A percentile compares a stretch with the other conserved stretches of the same genome.
These are phyloP conservation scores for Phacellophora camtschatica DNA, from an alignment of 30 jellyfish, hydroid and myxozoan genomes.

Conservation along the genomic window DNA sequence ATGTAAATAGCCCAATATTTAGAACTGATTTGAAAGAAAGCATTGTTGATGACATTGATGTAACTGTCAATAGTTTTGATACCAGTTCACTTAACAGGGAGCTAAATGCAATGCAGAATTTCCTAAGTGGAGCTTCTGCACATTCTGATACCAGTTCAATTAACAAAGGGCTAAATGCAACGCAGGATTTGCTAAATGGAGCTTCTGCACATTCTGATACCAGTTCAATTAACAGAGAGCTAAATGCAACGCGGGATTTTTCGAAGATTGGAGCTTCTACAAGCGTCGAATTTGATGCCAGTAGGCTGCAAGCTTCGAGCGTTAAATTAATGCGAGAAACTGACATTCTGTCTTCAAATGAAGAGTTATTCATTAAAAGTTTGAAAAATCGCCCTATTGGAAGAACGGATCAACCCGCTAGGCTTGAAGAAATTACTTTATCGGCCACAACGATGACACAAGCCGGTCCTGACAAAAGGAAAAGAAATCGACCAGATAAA, in stretches of 20 bases:
- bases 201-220: not conserved
- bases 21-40: slow-evolving; percentile 26
- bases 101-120: not conserved
- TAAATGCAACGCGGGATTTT: not conserved
- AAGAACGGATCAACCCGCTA: slow-evolving; percentile 54
- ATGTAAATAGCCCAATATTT: not conserved
- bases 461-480: not conserved
- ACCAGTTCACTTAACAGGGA: too few relatives aligned
- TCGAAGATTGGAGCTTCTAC: too few relatives aligned
- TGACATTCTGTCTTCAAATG: slow-evolving; percentile 59
- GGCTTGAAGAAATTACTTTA: slow-evolving; percentile 6
- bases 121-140: not conserved
- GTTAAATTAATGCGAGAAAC: slow-evolving; percentile 50
- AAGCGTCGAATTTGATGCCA: slow-evolving; percentile 21
- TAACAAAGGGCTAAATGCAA: too few relatives aligned
- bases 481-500: not conserved
- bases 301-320: slow-evolving; percentile 6
- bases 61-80: not conserved
- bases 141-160: not conserved
- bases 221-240: too few relatives aligned
- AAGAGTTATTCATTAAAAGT: slow-evolving; percentile 21
- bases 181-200: not conserved
- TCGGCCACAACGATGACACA: not conserved
- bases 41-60: slow-evolving; percentile 15
- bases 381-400: slow-evolving; percentile 51